Conservation (phyloP, 2,797 vertebrate genomes). For the Otus scops region DNA sequence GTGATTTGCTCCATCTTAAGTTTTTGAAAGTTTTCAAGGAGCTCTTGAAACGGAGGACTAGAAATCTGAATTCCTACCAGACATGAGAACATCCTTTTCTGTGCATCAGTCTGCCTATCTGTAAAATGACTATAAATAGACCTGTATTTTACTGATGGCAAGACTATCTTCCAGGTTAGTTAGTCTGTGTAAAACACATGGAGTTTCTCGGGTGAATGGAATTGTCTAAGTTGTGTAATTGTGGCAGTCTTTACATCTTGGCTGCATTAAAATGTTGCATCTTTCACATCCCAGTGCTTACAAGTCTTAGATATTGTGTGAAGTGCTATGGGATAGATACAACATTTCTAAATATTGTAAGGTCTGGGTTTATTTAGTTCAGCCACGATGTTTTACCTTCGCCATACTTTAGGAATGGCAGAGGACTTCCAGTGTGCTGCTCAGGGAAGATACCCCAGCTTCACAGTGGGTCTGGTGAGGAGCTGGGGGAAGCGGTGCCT, state of each 20-base stretch:
- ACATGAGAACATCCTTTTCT: neutral
- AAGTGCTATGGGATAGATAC: neutral
- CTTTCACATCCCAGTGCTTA: neutral
- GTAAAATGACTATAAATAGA: neutral
- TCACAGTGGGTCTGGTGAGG: neutral
- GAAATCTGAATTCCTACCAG: neutral
- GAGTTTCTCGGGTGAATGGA: neutral
- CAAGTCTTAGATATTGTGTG: neutral
- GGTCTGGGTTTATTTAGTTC: neutral
- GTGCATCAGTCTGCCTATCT: neutral
- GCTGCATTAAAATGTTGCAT: neutral
- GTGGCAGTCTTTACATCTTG: neutral
- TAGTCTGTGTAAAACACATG: neutral
- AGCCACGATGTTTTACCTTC: neutral
- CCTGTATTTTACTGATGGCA: neutral
- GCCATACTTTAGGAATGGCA: neutral
- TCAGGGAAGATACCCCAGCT: neutral
- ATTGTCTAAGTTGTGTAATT: neutral
- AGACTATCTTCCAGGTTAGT: neutral
- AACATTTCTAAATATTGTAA: neutral
- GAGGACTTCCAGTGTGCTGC: neutral
- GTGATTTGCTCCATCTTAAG: neutral
- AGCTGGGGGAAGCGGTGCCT: neutral
- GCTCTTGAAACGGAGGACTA: neutral
- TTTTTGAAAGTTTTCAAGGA: neutral